These are phyloP conservation scores for Halcyon malimbica DNA, from an alignment of 2,113 vertebrate species.

Conservation along the genomic window DNA sequence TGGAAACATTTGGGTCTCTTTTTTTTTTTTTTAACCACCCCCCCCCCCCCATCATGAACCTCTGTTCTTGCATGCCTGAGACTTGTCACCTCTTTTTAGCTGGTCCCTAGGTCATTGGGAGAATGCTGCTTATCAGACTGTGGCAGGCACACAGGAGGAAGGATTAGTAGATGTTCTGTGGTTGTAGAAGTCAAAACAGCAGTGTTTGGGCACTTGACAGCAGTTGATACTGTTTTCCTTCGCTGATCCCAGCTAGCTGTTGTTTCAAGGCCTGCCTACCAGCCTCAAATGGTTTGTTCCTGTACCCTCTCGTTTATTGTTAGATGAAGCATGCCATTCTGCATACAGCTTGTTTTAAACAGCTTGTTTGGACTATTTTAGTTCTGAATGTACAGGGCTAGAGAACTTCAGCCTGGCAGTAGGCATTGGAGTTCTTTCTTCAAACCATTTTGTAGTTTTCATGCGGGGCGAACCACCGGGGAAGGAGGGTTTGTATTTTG, in stretches of 20 bases:
- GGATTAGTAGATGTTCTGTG: background rate
- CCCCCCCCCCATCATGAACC: background rate
- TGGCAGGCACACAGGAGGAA: background rate
- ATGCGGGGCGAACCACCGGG: background rate
- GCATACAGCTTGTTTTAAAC: background rate
- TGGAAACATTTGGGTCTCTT: background rate
- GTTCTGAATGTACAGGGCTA: background rate
- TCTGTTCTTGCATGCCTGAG: background rate
- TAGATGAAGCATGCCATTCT: background rate
- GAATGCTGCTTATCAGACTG: background rate
- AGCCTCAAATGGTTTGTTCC: background rate
- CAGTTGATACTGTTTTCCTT: background rate
- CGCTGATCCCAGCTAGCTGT: background rate
- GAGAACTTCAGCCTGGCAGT: background rate
- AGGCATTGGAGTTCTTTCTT: background rate
- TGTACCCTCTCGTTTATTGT: background rate
- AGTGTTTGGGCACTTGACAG: background rate
- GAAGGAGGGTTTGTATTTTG: background rate
- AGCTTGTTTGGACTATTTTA: background rate
- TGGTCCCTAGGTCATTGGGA: background rate
- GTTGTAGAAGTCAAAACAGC: background rate
- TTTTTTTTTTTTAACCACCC: background rate
- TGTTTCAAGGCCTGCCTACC: background rate
- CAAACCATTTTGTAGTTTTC: background rate
- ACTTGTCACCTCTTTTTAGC: background rate